Conservation (phyloP, 2,888 invertebrate species). For the Adineta ricciae region DNA sequence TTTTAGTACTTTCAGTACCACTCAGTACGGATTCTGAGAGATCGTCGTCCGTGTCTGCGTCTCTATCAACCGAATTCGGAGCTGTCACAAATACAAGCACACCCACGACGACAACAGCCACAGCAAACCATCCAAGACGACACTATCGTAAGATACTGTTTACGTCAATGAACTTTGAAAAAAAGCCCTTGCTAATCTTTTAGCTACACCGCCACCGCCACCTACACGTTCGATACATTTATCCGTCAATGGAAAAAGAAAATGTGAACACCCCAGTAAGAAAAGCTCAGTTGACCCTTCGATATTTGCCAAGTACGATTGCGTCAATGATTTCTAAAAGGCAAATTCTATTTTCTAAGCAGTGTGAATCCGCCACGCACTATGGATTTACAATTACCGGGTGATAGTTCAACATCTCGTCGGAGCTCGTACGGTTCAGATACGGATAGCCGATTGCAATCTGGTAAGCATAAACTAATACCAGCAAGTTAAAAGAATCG, state of each 20-base stretch:
- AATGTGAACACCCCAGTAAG: conserved; percentile 18
- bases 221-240: conserved; percentile 6
- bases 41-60: background rate
- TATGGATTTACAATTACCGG: background rate
- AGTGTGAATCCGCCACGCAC: background rate
- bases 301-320: background rate
- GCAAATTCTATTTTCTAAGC: background rate
- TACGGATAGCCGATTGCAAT: background rate
- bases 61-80: background rate
- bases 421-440: conserved; percentile 4
- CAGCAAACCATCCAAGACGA: background rate
- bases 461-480: background rate
- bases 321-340: background rate
- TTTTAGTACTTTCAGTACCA: background rate
- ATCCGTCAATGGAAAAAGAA: background rate
- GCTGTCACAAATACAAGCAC: background rate
- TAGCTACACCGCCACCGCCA: background rate
- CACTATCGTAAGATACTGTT: background rate
- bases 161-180: background rate
- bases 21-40: background rate
- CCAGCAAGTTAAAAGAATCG: too few species aligned
- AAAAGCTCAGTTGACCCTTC: background rate
- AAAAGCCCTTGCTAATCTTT: background rate
- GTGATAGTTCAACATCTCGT: background rate
- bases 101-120: background rate